Conservation (phyloP, 2,888 invertebrate species). For the Nephrocerus scutellatus region DNA sequence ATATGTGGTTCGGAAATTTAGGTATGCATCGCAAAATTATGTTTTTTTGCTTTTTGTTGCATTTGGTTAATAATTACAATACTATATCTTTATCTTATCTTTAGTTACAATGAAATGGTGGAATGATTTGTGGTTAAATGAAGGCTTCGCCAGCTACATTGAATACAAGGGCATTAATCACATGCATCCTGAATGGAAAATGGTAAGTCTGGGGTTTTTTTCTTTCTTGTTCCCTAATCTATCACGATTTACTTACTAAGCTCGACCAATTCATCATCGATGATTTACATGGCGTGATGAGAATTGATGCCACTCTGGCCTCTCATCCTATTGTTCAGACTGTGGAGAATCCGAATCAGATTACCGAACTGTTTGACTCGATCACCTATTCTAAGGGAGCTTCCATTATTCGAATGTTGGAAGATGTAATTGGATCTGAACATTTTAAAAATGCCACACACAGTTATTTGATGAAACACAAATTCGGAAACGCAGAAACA, state of each 20-base stretch:
- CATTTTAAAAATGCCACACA: slow-evolving; percentile 67
- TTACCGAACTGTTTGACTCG: slow-evolving; percentile 82
- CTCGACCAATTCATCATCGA: slow-evolving; percentile 67
- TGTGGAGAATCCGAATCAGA: slow-evolving; percentile 80
- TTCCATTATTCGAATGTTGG: slow-evolving; percentile 80
- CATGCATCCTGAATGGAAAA: slow-evolving; percentile 71
- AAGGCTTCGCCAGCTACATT: slow-evolving; percentile 88
- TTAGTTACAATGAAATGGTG: slow-evolving; percentile 88
- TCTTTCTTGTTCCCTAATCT: slow-evolving; percentile 8
- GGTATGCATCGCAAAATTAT: slow-evolving; percentile 49
- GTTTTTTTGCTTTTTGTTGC: background rate
- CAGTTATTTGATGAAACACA: slow-evolving; percentile 63
- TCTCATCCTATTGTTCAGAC: slow-evolving; percentile 87
- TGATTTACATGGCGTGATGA: slow-evolving; percentile 66
- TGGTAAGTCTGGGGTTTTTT: slow-evolving; percentile 50
- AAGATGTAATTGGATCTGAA: slow-evolving; percentile 62
- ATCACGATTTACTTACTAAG: slow-evolving; percentile 48
- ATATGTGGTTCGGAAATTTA: slow-evolving; percentile 90
- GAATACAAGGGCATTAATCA: slow-evolving; percentile 70
- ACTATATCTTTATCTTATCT: slow-evolving; percentile 28
- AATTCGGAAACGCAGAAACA: slow-evolving; percentile 72
- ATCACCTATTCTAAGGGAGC: slow-evolving; percentile 94
- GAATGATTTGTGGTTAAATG: slow-evolving; percentile 90
- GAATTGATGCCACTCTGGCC: slow-evolving; percentile 68
- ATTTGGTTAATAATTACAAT: background rate